These are phyloP conservation scores for Mobula hypostoma DNA, from an alignment of 2,113 vertebrate species.

Conservation along the genomic window DNA sequence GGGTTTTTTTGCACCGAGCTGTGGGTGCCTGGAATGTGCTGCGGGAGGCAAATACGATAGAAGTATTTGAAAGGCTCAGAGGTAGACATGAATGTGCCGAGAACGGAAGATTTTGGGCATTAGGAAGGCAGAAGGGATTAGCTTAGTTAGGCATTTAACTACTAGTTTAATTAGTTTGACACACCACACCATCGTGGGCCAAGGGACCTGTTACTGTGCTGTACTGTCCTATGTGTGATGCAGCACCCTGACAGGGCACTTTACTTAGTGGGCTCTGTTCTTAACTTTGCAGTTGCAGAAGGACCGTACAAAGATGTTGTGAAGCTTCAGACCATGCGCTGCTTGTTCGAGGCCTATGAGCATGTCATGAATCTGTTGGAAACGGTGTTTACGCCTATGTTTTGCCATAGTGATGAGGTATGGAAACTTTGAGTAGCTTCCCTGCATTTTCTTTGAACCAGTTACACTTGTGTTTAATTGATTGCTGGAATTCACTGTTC, in stretches of 20 bases:
- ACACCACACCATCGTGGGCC: too few species aligned
- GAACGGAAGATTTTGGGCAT: too few species aligned
- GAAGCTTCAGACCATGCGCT: conserved; percentile 82
- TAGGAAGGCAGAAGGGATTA: too few species aligned
- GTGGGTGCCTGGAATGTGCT: too few species aligned
- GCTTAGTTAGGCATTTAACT: too few species aligned
- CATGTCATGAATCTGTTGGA: conserved; percentile 89
- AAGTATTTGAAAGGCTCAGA: too few species aligned
- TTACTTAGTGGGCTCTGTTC: conserved; percentile 28
- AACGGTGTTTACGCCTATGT: conserved; percentile 90
- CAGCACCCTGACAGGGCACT: not conserved
- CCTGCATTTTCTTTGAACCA: not conserved
- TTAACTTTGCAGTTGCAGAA: conserved; percentile 65
- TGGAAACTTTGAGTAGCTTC: not conserved
- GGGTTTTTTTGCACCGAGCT: too few species aligned
- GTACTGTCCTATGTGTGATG: not conserved
- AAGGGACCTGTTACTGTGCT: too few species aligned
- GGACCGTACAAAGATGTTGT: conserved; percentile 76
- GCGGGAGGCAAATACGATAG: too few species aligned
- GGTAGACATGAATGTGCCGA: too few species aligned
- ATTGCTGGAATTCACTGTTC: not conserved
- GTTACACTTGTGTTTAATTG: not conserved
- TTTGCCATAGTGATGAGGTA: conserved; percentile 96
- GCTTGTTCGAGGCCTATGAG: conserved; percentile 92
- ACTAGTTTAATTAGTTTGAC: too few species aligned